Percentiles rank a stretch among this genome's conserved stretches.
Conservation (phyloP, 2,113 vertebrate species). For the Marmota flaviventris region DNA sequence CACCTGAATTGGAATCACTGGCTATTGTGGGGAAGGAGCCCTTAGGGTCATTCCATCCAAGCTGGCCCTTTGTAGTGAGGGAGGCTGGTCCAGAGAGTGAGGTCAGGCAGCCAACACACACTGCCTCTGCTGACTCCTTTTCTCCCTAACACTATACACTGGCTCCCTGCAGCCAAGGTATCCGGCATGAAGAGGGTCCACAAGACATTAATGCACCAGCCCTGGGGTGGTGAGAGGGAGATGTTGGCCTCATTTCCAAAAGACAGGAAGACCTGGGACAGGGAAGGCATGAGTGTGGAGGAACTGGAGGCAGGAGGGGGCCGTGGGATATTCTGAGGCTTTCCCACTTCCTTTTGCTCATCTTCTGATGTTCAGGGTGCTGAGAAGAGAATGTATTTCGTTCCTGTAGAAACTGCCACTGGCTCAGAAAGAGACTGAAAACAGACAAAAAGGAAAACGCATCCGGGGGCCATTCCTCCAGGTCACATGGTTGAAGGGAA, state of each 20-base stretch:
- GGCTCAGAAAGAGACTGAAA: not conserved
- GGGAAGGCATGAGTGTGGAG: not conserved
- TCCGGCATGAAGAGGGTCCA: not conserved
- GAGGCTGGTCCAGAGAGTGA: not conserved
- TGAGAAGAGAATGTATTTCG: not conserved
- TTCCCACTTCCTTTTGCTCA: not conserved
- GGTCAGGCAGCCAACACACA: not conserved
- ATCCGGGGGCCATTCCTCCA: too few relatives aligned
- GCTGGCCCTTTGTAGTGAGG: not conserved
- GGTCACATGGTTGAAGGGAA: not conserved
- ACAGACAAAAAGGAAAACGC: not conserved
- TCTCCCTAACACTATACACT: not conserved
- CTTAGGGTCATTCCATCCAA: not conserved
- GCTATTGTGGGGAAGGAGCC: not conserved
- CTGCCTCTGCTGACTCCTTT: too few relatives aligned
- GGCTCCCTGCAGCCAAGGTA: not conserved
- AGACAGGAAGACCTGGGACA: not conserved
- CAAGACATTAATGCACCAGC: not conserved
- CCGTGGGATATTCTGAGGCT: not conserved
- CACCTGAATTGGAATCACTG: not conserved
- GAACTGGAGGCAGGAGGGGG: slow-evolving; percentile 35
- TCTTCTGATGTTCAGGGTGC: not conserved
- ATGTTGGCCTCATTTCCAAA: not conserved
- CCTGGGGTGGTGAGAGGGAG: not conserved
- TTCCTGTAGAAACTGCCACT: not conserved